Evolutionary conservation across 2,113 vertebrate species (phyloP).

Genomic region (Australoheros scitulus): DNA sequence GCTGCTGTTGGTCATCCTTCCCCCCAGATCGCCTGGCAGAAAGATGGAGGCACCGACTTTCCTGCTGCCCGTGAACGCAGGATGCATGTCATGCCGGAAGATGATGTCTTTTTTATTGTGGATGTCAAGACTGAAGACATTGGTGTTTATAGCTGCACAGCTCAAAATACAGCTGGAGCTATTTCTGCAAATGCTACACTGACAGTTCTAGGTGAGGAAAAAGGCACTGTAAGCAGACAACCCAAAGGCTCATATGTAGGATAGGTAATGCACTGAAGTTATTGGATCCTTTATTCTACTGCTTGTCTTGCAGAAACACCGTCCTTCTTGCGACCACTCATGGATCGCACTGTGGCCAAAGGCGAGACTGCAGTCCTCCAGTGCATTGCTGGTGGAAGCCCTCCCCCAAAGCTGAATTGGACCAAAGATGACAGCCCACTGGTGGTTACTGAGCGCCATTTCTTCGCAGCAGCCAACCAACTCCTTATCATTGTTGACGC

Average conservation of each 20-base stretch:
- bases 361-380: conserved; percentile 95
- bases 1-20: conserved; percentile 90
- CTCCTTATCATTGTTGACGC: conserved; percentile 95
- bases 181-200: conserved; percentile 93
- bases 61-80: conserved; percentile 93
- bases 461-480: conserved; percentile 95
- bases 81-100: conserved; percentile 99
- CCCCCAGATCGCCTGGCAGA: conserved; percentile 98
- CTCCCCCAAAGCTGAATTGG: conserved; percentile 92
- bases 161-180: conserved; percentile 93
- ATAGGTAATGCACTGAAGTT: not conserved
- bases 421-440: conserved; percentile 95
- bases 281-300: not conserved
- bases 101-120: conserved; percentile 97
- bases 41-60: conserved; percentile 96
- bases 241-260: too few species aligned
- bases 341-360: conserved; percentile 91
- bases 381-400: conserved; percentile 95
- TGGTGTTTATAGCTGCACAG: conserved; percentile 94
- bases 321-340: conserved; percentile 89
- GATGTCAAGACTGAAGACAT: conserved; percentile 93
- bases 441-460: conserved; percentile 91
- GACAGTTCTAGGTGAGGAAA: conserved; percentile 89
- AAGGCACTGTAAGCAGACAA: fast-evolving
- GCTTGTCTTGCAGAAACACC: conserved; percentile 85